These are phyloP conservation scores for Phocides pigmalion DNA, from an alignment of 1,140 invertebrate species.

Conservation along the genomic window DNA sequence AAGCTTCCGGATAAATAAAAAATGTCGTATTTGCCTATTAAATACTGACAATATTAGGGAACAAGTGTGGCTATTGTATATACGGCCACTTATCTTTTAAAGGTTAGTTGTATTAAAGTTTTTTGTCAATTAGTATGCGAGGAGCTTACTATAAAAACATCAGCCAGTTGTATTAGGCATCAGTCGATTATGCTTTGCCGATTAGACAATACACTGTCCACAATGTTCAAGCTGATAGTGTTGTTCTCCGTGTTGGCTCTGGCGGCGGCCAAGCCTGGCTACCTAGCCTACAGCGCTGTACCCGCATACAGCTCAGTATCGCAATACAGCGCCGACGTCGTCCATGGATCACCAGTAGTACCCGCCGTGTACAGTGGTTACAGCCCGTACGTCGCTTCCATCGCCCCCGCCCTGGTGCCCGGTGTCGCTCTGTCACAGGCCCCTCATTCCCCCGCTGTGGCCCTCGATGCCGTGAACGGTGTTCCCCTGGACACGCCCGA, in stretches of 20 bases:
- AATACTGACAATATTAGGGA: conserved; percentile 38
- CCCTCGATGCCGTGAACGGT: conserved; percentile 64
- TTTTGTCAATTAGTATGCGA: conserved; percentile 49
- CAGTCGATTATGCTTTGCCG: conserved; percentile 65
- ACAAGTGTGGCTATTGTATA: conserved; percentile 33
- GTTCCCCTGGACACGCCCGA: conserved; percentile 79
- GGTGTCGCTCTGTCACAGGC: conserved; percentile 57
- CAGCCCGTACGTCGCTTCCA: conserved; percentile 42
- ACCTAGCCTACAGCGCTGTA: conserved; percentile 56
- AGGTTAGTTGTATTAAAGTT: conserved; percentile 66
- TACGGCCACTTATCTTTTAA: conserved; percentile 46
- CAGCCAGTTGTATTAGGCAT: conserved; percentile 48
- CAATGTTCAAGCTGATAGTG: conserved; percentile 80
- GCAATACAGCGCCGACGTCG: conserved; percentile 71
- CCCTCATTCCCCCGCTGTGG: conserved; percentile 68
- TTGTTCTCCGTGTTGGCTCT: conserved; percentile 68
- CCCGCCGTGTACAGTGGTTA: conserved; percentile 55
- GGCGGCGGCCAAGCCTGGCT: conserved; percentile 73
- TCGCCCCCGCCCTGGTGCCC: conserved; percentile 56
- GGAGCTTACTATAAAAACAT: conserved; percentile 62
- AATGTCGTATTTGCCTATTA: conserved; percentile 2
- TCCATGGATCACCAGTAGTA: conserved; percentile 58
- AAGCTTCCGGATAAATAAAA: conserved; percentile 6
- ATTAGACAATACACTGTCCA: conserved; percentile 76
- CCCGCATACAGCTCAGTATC: conserved; percentile 64